Base-by-base conservation (phyloP, 2,113 vertebrate genomes). In the Nestor notabilis region DNA sequence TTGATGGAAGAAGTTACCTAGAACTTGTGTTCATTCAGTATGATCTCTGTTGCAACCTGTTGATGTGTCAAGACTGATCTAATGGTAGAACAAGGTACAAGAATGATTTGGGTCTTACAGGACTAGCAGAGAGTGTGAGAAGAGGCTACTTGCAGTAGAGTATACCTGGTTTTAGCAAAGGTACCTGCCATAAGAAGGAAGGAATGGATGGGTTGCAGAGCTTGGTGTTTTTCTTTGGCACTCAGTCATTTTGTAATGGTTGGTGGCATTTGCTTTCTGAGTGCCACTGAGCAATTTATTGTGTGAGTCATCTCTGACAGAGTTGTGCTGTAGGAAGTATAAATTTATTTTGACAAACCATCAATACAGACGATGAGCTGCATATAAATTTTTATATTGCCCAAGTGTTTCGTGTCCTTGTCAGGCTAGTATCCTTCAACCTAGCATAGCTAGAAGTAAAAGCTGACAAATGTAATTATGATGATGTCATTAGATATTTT, bases 301-400 rank as follows among this genome's bases (percentile, higher is more conserved):
- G 4, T 55, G 14, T 96, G 91, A 96, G 83, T 97, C 95, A 95
- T 90, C 82, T 82, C 41, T 92, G 63, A 37, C 71, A 93, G 64
- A 68, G 11, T 46, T 92, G 39, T 91, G 29, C 46, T 79, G 49
- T 86, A 61, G 64, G 64, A 94, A 85, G 46, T 71, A 86, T 66
- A 83, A 69, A 80, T 65, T 94, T 83, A 21, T 93, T 90, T 76
- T 66, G 49, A 66, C 52, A 96, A 84, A 71, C 10, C 47, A 90
- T 86, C 55, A 77, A 55, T 92, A 64, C 23, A 92, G 58, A 63
- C n/a, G 64, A 60, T 5, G 27, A 93, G 39, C 31, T 87, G 43
- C 47, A 69, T 64, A 81, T 81, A 55, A 93, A 68, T 88, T 88
- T 88, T 88, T 83, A 8, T 75, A 25, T 66, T 94, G 53, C 50